Percentiles rank a stretch among this genome's conserved stretches.
Conservation (phyloP, 2,888 invertebrate genomes). For the Itoplectis maculator region DNA sequence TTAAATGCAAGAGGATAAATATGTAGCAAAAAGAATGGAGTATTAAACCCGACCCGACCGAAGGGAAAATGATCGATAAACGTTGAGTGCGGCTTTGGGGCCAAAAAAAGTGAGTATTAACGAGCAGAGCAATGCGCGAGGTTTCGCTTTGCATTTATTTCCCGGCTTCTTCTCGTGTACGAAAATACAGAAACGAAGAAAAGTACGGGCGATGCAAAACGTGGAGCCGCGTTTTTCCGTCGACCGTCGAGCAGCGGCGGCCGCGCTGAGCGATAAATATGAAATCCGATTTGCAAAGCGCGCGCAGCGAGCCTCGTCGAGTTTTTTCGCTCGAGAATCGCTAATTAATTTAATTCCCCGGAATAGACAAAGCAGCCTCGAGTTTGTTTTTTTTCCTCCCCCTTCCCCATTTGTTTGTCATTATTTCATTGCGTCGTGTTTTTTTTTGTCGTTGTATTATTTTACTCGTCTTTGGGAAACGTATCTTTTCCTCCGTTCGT, state of each 20-base stretch:
- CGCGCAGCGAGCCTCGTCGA: neutral
- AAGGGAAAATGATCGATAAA: too few relatives aligned
- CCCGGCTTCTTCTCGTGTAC: too few relatives aligned
- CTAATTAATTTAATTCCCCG: constrained; percentile 33
- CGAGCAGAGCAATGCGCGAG: too few relatives aligned
- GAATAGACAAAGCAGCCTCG: constrained; percentile 28
- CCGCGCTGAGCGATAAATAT: neutral
- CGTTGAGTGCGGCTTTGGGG: too few relatives aligned
- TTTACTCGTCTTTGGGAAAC: constrained; percentile 35
- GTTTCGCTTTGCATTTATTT: too few relatives aligned
- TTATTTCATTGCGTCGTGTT: neutral
- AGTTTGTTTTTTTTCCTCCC: neutral
- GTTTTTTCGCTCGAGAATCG: neutral
- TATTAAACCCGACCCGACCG: too few relatives aligned
- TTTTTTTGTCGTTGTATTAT: constrained; percentile 5
- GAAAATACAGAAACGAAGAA: neutral
- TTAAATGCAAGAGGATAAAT: too few relatives aligned
- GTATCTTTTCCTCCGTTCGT: constrained; percentile 54
- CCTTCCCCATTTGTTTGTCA: neutral
- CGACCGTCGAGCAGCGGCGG: neutral
- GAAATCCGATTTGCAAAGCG: constrained; percentile 24
- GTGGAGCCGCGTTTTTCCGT: neutral
- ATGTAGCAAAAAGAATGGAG: too few relatives aligned
- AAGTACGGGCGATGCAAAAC: neutral
- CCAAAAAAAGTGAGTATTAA: too few relatives aligned